Conservation (phyloP, 2,113 vertebrate species). For the Castor canadensis region DNA sequence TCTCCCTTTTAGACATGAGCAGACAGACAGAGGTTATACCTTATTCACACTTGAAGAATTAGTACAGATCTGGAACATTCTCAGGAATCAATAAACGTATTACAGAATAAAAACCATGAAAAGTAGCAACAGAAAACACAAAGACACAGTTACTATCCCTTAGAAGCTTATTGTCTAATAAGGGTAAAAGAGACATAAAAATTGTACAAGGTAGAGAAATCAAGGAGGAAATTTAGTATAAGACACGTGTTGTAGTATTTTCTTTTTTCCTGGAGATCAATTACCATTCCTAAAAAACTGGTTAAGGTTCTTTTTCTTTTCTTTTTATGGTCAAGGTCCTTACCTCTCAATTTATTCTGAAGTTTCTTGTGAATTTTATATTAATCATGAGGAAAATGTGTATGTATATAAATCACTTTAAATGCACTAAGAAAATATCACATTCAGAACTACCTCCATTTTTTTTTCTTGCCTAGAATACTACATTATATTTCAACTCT, state of each 20-base stretch:
- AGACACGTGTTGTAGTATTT: not conserved
- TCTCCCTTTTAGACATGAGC: not conserved
- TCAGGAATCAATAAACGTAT: not conserved
- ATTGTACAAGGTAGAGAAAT: no score
- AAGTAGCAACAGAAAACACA: not conserved
- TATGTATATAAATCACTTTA: not conserved
- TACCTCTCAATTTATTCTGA: not conserved
- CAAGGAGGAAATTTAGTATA: not conserved
- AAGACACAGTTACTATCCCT: no score
- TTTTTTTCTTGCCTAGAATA: not conserved
- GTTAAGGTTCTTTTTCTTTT: no score
- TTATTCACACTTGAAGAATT: not conserved
- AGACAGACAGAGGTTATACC: not conserved
- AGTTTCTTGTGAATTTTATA: slow-evolving; percentile 39
- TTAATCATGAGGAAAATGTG: not conserved
- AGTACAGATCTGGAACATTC: not conserved
- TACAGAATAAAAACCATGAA: slow-evolving; percentile 1
- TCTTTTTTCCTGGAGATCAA: not conserved
- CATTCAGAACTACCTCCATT: slow-evolving; percentile 24
- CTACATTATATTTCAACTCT: not conserved
- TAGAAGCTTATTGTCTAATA: no score
- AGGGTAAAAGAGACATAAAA: no score
- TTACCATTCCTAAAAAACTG: not conserved
- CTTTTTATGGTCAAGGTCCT: no score
- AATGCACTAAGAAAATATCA: not conserved